Base-by-base conservation (phyloP, 2,113 vertebrate genomes). In the Himantopus leucocephalus region DNA sequence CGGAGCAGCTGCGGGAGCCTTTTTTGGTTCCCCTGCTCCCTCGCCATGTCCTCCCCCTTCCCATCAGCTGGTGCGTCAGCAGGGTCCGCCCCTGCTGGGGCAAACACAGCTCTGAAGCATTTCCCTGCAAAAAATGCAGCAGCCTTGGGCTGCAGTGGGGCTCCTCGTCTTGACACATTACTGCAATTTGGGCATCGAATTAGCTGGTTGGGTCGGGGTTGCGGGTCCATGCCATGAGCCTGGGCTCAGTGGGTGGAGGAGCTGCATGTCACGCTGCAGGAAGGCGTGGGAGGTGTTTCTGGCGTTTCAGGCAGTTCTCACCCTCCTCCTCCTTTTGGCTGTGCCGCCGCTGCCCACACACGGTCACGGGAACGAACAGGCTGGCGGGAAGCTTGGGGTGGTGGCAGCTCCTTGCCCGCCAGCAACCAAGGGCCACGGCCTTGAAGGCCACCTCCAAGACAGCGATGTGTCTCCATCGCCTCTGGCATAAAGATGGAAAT, bases 361-460 rank as follows among this genome's bases (percentile, higher is more conserved):
- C 2, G 2, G 22, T 71, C 6, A 9, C 0, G 4, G 63, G 62
- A 71, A 64, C 67, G 68, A 73, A n/a, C 32, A 4, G 76, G 73
- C 63, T 94, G 58, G 53, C 2, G 8, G 63, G 70, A 81, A 64
- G 64, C 39, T 55, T 30, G 35, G 64, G 50, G 29, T 37, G 48
- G 63, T 1, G 2, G 56, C 62, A 56, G 41, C 39, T 74, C 55
- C 24, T 47, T 32, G 39, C 62, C 70, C 2, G 1, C 23, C 1
- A 1, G 37, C 3, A 2, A n/a, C 75, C 1, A 0, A 78, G 60
- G 60, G 11, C 45, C 3, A 2, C 2, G 3, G 30, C 50, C 52
- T 59, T 4, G 15, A 45, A 34, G 43, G n/a, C 52, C 58, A 34
- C 17, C n/a, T 47, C 39, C 0, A 6, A 68, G 52, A 24, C 37